Conservation (phyloP, 2,113 vertebrate genomes). For the Acinonyx jubatus region DNA sequence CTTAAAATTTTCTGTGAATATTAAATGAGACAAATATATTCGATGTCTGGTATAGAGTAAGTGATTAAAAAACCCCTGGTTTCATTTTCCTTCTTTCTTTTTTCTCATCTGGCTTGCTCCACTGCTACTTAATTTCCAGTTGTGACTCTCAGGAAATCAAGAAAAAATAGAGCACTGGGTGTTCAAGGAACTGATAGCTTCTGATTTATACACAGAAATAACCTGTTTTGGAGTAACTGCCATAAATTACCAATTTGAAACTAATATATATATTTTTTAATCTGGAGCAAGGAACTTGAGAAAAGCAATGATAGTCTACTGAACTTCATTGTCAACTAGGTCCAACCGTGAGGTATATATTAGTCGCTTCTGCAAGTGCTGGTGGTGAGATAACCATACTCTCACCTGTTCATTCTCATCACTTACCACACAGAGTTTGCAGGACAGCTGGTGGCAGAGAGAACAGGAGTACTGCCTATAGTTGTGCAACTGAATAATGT, state of each 20-base stretch:
- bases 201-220: neutral
- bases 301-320: neutral
- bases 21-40: neutral
- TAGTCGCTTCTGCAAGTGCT: neutral
- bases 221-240: neutral
- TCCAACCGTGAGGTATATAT: neutral
- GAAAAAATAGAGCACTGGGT: neutral
- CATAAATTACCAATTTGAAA: neutral
- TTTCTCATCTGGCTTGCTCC: neutral
- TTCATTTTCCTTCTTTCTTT: neutral
- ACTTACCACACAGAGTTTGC: neutral
- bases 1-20: neutral
- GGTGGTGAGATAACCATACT: neutral
- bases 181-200: neutral
- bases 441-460: slow-evolving; percentile 28
- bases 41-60: neutral
- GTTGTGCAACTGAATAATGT: neutral
- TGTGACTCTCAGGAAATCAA: neutral
- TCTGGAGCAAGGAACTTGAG: neutral
- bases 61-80: neutral
- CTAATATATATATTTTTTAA: neutral
- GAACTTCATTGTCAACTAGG: neutral
- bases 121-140: neutral
- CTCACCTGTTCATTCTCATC: slow-evolving; percentile 42
- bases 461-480: neutral